Base-by-base conservation (phyloP, 1,140 invertebrate genomes). In the Neoseiulus cucumeris region DNA sequence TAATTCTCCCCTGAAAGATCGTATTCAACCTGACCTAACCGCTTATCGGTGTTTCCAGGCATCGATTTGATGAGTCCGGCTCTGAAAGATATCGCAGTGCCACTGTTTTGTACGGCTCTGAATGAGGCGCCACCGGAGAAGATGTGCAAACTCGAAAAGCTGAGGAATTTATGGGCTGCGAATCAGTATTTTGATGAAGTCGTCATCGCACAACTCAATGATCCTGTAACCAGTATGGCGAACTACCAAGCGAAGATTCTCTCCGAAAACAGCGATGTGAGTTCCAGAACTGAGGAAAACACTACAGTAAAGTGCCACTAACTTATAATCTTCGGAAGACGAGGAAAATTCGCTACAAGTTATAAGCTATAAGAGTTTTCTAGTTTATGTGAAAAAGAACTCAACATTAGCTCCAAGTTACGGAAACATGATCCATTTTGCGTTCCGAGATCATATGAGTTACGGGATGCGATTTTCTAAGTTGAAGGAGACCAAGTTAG, bases 101-200 rank as follows among this genome's bases (percentile, higher is more conserved):
- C 92, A 69, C 92, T 95, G 84, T 97, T 95, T 81, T 95, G 90
- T 78, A 88, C 87, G 76, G 84, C 90, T 59, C 86, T 85, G 75
- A 76, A 84, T 76, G 85, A 84, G 68, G 86, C 87, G 55, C 74
- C 75, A 22, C 86, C 89, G 55, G 91, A 94, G 41, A 89, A 92
- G 76, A 83, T 87, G 70, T 81, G 81, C 69, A 96, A 95, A 78
- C 78, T 96, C 44, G 86, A 87, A 72, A 96, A 96, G 80, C 77
- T 97, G 55, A 78, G 95, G 20, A 87, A 85, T 64, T 77, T 97
- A 12, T 98, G 93, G 93, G 91, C 95, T 75, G 89, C 89, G 65
- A 95, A 96, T 68, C 92, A 93, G 78, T 95, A 95, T 76, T 91
- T 96, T 74, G 84, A 86, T 72, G 78, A 83, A 44, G 81, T 82